These are phyloP conservation scores for Tiphia femorata DNA, from an alignment of 2,888 invertebrate genomes.

Conservation along the genomic window DNA sequence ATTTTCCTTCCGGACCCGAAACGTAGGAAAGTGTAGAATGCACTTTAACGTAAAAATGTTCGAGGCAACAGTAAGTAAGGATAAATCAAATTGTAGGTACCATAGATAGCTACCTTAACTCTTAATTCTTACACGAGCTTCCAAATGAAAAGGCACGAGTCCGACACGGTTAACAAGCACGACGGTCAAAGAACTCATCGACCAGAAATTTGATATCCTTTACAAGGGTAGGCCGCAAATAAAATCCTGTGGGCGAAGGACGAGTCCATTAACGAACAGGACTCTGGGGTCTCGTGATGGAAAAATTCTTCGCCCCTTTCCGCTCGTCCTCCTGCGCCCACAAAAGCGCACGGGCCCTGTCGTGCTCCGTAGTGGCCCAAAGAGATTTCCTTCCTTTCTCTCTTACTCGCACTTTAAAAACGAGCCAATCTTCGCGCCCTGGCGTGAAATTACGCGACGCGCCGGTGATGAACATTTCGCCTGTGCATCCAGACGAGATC, in stretches of 20 bases:
- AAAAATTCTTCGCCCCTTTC: conserved; percentile 30
- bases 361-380: not conserved
- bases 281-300: conserved; percentile 22
- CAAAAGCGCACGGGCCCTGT: not conserved
- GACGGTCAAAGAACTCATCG: not conserved
- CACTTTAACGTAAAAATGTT: too few species aligned
- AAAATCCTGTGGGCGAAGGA: not conserved
- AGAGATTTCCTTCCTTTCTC: conserved; percentile 8
- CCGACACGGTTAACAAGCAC: too few species aligned
- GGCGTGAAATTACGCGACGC: conserved; percentile 31
- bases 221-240: conserved; percentile 6
- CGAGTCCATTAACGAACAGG: not conserved
- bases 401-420: too few species aligned
- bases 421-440: conserved; percentile 28
- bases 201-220: conserved; percentile 27
- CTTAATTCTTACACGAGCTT: too few species aligned
- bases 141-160: too few species aligned
- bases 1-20: too few species aligned
- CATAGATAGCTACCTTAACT: too few species aligned
- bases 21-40: too few species aligned
- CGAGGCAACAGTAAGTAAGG: too few species aligned
- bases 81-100: too few species aligned
- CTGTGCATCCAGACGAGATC: conserved; percentile 21
- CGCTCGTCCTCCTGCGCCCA: not conserved
- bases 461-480: conserved; percentile 20